These are phyloP conservation scores for Chloroclystis v-ata DNA, from an alignment of 2,888 invertebrate species.

Conservation along the genomic window DNA sequence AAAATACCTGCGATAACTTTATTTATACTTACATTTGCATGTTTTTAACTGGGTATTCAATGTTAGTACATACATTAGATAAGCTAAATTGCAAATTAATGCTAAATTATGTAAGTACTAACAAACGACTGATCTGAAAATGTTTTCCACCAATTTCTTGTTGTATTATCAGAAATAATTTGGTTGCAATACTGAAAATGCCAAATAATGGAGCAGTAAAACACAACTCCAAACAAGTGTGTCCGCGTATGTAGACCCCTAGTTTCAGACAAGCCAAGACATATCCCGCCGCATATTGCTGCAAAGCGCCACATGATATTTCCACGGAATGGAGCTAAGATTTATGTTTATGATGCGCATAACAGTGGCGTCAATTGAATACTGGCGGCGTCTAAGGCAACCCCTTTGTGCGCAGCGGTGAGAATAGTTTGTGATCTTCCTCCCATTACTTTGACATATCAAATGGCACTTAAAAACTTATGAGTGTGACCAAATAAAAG, in stretches of 20 bases:
- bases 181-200: too few relatives aligned
- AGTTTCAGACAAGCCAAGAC: conserved; percentile 32
- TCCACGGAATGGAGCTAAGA: conserved; percentile 43
- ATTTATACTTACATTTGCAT: not conserved
- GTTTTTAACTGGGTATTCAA: not conserved
- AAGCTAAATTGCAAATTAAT: too few relatives aligned
- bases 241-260: conserved; percentile 8
- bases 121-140: too few relatives aligned
- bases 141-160: too few relatives aligned
- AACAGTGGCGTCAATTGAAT: conserved; percentile 53
- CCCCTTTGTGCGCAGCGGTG: conserved; percentile 37
- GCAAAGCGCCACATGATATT: conserved; percentile 45
- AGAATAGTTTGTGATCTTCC: conserved; percentile 37
- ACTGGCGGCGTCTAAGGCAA: conserved; percentile 37
- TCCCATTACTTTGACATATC: conserved; percentile 39
- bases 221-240: not conserved
- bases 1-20: not conserved
- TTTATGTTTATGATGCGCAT: conserved; percentile 54
- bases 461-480: conserved; percentile 44
- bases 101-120: too few relatives aligned
- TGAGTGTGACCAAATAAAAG: conserved; percentile 30
- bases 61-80: not conserved
- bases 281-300: conserved; percentile 35
- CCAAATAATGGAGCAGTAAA: too few relatives aligned
- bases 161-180: too few relatives aligned